These are phyloP conservation scores for Umimayanthus chanpuru DNA, from an alignment of 92 coral and sea anemone species.

Conservation along the genomic window DNA sequence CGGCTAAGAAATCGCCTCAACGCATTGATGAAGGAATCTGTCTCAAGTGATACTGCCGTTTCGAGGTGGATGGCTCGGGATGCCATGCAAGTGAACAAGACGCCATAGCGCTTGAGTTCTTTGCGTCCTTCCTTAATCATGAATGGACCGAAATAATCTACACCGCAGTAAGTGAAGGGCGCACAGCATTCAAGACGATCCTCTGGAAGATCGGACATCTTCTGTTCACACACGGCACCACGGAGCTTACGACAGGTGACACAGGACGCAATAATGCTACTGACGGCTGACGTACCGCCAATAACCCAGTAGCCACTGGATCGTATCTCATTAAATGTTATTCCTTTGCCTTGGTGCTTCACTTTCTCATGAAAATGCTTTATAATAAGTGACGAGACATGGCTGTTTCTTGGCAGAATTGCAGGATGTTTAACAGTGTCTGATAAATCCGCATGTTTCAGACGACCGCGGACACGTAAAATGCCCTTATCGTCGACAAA, in stretches of 20 bases:
- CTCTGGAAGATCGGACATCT: neutral
- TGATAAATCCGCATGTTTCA: neutral
- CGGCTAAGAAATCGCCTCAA: slow-evolving; percentile 40
- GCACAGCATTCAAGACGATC: slow-evolving; percentile 12
- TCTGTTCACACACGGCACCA: slow-evolving; percentile 25
- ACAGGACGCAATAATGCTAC: neutral
- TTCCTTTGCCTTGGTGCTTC: slow-evolving; percentile 49
- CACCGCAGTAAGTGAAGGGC: slow-evolving; percentile 40
- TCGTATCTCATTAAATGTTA: slow-evolving; percentile 43
- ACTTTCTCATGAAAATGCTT: slow-evolving; percentile 38
- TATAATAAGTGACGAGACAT: slow-evolving; percentile 23
- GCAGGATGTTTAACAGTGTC: neutral
- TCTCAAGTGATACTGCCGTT: slow-evolving; percentile 35
- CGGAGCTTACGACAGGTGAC: slow-evolving; percentile 25
- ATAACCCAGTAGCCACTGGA: slow-evolving; percentile 43
- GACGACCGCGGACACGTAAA: neutral
- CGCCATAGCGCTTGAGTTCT: slow-evolving; percentile 47
- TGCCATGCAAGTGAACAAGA: slow-evolving; percentile 50
- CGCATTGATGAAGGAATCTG: slow-evolving; percentile 34
- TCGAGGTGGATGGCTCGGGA: slow-evolving; percentile 49
- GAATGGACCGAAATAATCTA: slow-evolving; percentile 51
- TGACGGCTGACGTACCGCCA: slow-evolving; percentile 30
- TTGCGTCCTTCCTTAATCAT: slow-evolving; percentile 48
- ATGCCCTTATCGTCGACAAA: neutral
- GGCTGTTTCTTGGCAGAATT: slow-evolving; percentile 25